A percentile compares a stretch with the other conserved stretches of the same genome.
Evolutionary conservation across 2,113 vertebrate species (phyloP).

Genomic region (Equus przewalskii): DNA sequence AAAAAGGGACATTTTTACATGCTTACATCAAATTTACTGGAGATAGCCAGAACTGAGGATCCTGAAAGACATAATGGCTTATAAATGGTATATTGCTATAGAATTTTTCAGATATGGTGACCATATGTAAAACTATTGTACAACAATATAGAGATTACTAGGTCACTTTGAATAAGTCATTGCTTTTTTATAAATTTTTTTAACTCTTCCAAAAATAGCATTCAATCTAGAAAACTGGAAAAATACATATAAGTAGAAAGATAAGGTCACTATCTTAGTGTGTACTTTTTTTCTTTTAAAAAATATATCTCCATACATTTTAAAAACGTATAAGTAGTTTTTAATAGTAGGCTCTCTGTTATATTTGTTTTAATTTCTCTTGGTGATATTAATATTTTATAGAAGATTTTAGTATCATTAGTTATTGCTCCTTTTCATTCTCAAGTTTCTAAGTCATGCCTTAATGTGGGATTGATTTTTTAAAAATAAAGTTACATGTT

Average conservation of each 20-base stretch:
- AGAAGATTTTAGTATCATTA: background rate
- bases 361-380: slow-evolving; percentile 23
- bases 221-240: slow-evolving; percentile 17
- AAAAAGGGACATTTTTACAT: background rate
- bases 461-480: background rate
- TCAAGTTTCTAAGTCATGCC: background rate
- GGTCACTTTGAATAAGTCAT: background rate
- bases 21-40: background rate
- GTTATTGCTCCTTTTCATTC: background rate
- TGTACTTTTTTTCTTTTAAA: slow-evolving; percentile 36
- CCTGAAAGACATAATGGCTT: background rate
- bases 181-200: slow-evolving; percentile 6
- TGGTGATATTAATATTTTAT: slow-evolving; percentile 23
- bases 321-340: slow-evolving; percentile 1
- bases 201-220: background rate
- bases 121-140: background rate
- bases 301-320: background rate
- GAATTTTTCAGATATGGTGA: background rate
- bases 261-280: background rate
- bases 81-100: background rate
- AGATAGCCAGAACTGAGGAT: background rate
- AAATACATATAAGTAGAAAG: background rate
- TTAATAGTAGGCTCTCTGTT: background rate
- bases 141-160: background rate
- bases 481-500: slow-evolving; percentile 1